These are phyloP conservation scores for Brienomyrus longianalis DNA, from an alignment of 2,113 vertebrate genomes.

Conservation along the genomic window DNA sequence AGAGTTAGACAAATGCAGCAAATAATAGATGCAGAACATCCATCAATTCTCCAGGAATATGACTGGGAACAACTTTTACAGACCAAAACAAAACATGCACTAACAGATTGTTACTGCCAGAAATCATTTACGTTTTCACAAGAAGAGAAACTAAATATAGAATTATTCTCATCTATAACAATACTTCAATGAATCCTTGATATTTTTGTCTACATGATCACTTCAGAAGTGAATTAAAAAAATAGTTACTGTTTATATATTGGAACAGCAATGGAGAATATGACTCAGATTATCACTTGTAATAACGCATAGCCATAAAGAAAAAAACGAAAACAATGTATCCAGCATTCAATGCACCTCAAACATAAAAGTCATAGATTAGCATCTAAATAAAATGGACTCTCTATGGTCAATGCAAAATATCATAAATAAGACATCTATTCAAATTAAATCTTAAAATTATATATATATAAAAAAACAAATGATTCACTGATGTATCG, in stretches of 20 bases:
- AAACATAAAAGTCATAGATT: not conserved
- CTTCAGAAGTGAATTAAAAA: conserved; percentile 1
- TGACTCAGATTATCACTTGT: conserved; percentile 5
- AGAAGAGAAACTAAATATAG: conserved; percentile 12
- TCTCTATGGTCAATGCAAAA: conserved; percentile 6
- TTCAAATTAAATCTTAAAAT: conserved; percentile 8
- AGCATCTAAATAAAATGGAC: conserved; percentile 7
- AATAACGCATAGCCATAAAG: conserved; percentile 16
- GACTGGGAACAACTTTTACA: conserved; percentile 18
- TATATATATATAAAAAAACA: not conserved
- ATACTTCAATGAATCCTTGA: not conserved
- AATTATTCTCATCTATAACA: not conserved
- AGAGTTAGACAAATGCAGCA: not conserved
- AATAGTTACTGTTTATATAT: not conserved
- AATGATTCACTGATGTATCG: not conserved
- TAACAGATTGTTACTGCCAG: conserved; percentile 12
- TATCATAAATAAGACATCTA: not conserved
- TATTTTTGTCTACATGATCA: not conserved
- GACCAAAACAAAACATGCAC: conserved; percentile 27
- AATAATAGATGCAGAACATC: not conserved
- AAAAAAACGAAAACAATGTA: not conserved
- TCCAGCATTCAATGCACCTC: conserved; percentile 2
- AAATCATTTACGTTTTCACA: conserved; percentile 29
- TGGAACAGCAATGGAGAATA: not conserved
- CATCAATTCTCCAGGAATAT: not conserved